These are phyloP conservation scores for Meteorus sp. DNA, from an alignment of 1,140 invertebrate genomes.

Conservation along the genomic window DNA sequence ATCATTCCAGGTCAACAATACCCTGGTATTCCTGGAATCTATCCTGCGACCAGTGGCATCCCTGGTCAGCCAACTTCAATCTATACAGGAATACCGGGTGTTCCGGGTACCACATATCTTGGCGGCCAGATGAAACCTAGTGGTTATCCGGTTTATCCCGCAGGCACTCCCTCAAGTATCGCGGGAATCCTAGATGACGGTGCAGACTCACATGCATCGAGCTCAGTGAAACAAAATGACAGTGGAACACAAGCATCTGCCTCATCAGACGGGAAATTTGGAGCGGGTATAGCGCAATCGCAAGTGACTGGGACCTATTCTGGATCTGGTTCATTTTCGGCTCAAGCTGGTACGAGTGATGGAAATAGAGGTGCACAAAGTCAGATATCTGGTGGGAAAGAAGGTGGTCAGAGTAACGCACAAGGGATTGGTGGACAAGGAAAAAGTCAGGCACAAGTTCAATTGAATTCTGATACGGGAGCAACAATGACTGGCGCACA, in stretches of 20 bases:
- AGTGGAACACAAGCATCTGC: slow-evolving; percentile 71
- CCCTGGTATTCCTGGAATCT: slow-evolving; percentile 9
- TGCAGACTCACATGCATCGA: slow-evolving; percentile 75
- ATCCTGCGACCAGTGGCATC: slow-evolving; percentile 1
- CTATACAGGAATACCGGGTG: too few relatives aligned
- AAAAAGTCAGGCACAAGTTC: slow-evolving; percentile 76
- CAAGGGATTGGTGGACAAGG: slow-evolving; percentile 73
- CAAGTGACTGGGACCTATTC: slow-evolving; percentile 78
- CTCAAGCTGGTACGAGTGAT: slow-evolving; percentile 78
- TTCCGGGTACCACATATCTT: too few relatives aligned
- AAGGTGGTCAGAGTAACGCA: slow-evolving; percentile 73
- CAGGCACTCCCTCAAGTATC: neutral
- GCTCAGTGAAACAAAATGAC: slow-evolving; percentile 67
- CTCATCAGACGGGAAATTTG: slow-evolving; percentile 72
- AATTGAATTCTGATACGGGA: slow-evolving; percentile 71
- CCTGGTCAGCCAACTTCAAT: too few relatives aligned
- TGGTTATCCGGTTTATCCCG: neutral
- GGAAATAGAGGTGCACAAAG: slow-evolving; percentile 71
- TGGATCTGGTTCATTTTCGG: slow-evolving; percentile 75
- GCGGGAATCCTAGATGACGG: slow-evolving; percentile 52
- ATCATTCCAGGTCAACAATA: too few relatives aligned
- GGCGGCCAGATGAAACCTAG: too few relatives aligned
- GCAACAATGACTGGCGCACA: slow-evolving; percentile 73
- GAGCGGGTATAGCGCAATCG: slow-evolving; percentile 73
- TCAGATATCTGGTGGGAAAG: slow-evolving; percentile 72